Evolutionary conservation across 1,140 invertebrate species (phyloP), one percentile per base, ranked within the genome.

Genomic region (Arion vulgaris): DNA sequence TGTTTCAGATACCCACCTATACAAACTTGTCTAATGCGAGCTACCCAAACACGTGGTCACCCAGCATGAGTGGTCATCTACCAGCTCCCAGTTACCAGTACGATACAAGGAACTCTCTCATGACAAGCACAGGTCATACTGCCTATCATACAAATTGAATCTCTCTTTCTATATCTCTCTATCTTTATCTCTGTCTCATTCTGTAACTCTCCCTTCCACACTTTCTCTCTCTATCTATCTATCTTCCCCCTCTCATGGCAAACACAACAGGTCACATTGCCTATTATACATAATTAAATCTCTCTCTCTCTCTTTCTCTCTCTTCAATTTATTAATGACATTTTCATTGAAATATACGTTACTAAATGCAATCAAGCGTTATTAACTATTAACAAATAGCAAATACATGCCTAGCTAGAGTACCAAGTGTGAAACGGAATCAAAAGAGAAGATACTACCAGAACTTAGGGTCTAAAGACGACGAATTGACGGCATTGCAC

Each of bases 41-140:
- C 34, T 84, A 85, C 41, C 73, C 85, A 45, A 85, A 80, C 36
- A 87, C 77, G 68, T 85, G 87, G 83, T 76, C 82, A 32, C 86
- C 86, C 36, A 81, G 71, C 26, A 23, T 80, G 15, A 76, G 34
- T 51, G 71, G 41, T 36, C 32, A 66, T 45, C 84, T 85, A 23
- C 28, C 82, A 9, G 34, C 74, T 69, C 32, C 82, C 23, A 80
- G 83, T 0, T 88, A 86, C 72, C 57, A 53, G 45, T 81, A 82
- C 38, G 88, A 89, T 81, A 84, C 86, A 36, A 88, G 88, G 85
- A 80, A 78, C 2, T 51, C 82, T 1, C 41, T 57, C 80, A 82
- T 85, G 7, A n/a, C 76, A 15, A 38, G 26, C 9, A 5, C 38
- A 32, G 76, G 76, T 82, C 26, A 49, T 49, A 49, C 9, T 9